Evolutionary conservation across 2,113 vertebrate genomes (phyloP), one percentile per base, ranked within the genome.

Genomic region (Tympanuchus pallidicinctus): DNA sequence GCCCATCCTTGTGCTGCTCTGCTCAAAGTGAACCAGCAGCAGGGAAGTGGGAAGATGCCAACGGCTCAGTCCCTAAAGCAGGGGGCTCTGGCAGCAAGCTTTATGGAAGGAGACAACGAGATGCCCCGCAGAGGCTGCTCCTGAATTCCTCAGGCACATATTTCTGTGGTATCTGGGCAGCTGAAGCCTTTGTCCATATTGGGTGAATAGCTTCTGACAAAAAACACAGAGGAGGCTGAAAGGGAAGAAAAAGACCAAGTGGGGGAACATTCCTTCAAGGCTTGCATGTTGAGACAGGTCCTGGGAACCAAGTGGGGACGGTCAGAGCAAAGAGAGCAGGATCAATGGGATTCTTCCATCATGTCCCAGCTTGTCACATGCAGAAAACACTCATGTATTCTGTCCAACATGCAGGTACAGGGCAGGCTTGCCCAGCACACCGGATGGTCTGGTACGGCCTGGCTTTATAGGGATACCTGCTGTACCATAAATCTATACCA

Each of bases 261-360:
- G 40, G 6, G 48, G 30, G 14, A 15, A 48, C 17, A 14, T 54
- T 79, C 79, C 50, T 79, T 91, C 28, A 8, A 79, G 77, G 61
- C 30, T 81, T 76, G 52, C 96, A 59, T 54, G 92, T 74, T 87
- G 81, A 78, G 89, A 82, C 96, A 93, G 78, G 96, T 47, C 91
- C 10, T 5, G 72, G 67, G 76, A 91, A 92, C 17, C 22, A 61
- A 80, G 52, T 5, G 79, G 13, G 38, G 36, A 18, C 34, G 74
- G 30, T 19, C 61, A 86, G 72, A 80, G 67, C 32, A 42, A 28
- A 38, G 8, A 2, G 40, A 34, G 20, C n/a, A 21, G 40, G 17
- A 63, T 32, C 48, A 84, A 56, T 20, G 78, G 70, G 84, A 63
- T 30, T 65, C 10, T 65, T 74, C 60, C 66, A 32, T 54, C 66